Base-by-base conservation (phyloP, 2,888 invertebrate genomes). In the Spodoptera picta region DNA sequence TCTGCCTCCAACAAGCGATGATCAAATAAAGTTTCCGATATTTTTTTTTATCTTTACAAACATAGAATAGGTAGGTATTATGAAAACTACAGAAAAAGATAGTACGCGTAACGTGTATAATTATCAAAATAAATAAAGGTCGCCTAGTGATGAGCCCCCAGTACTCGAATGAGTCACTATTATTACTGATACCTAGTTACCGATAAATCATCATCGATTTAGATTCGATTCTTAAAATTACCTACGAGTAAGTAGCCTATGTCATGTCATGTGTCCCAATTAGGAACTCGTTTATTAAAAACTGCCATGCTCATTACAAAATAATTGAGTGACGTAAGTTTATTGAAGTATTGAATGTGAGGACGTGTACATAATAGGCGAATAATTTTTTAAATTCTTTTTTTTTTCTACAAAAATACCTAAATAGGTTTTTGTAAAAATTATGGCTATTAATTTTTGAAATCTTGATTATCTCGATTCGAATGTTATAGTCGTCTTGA, bases 71-170 rank as follows among this genome's bases (percentile, higher is more conserved):
- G 27, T 27, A 27, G 27, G 27, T 27, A 27, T 27, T 5, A 27
- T 27, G 5, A 27, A 27, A 27, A 27, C 4, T 27, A 27, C 0
- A 19, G 19, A 19, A 19, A 19, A 19, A 19, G 19, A 19, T 44
- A n/a, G 41, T 47, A 44, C 41, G 52, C 44, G 48, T 55, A 67
- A 55, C 41, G 23, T 44, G 49, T 14, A 12, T 56, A 53, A n/a
- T 19, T 24, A 48, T 1, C 11, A 52, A 53, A 31, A 23, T n/a
- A 11, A 45, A 49, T n/a, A 12, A 63, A 60, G 53, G 66, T 61
- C 41, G 50, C 5, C 19, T 66, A 75, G 66, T 54, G 72, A 65
- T 65, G 72, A 53, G 62, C 62, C 56, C n/a, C 42, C 14, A 45
- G 43, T 57, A 44, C 45, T 44, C 46, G 36, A 57, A 23, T 62